Evolutionary conservation across 2,113 vertebrate species (phyloP), one percentile per base, ranked within the genome.

Genomic region (Chauna torquata): DNA sequence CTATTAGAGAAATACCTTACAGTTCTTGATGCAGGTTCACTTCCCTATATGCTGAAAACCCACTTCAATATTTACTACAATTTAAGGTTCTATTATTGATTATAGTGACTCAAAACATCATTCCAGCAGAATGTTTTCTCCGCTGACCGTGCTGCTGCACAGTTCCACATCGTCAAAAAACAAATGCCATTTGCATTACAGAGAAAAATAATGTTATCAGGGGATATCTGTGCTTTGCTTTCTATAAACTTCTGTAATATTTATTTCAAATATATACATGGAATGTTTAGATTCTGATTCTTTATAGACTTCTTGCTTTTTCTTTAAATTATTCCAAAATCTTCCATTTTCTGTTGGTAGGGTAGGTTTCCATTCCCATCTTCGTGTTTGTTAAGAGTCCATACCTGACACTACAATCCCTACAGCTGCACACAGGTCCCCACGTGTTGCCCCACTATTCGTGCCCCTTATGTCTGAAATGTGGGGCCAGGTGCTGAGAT

Each of bases 381-480:
- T 75, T 12, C 34, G 70, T 62, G 30, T 82, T 75, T 94, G 28
- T 86, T 87, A n/a, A n/a, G 34, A 82, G 68, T 85, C 85, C n/a
- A n/a, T 81, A 28, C n/a, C 28, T 92, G 75, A 36, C 25, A 8
- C 7, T 30, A 28, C 79, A 91, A 23, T 80, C 78, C 40, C 14
- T 49, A 7, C 50, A 62, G 30, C 50, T 88, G 12, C 64, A 30
- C 38, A 36, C 27, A 52, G n/a, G 18, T 78, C 49, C 58, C 79
- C 45, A 78, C 83, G 19, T 17, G 27, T 36, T 96, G 42, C 25
- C 49, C 78, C 50, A 25, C 77, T 88, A 7, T 58, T 80, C 62
- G 34, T 76, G 64, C 42, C 84, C 90, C 88, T 98, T 95, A 75
- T 36, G n/a, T 90, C 55, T 52, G 69, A 97, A 94, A 96, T 64